Conservation (phyloP, 2,797 vertebrate species). For the Macropodus opercularis region DNA sequence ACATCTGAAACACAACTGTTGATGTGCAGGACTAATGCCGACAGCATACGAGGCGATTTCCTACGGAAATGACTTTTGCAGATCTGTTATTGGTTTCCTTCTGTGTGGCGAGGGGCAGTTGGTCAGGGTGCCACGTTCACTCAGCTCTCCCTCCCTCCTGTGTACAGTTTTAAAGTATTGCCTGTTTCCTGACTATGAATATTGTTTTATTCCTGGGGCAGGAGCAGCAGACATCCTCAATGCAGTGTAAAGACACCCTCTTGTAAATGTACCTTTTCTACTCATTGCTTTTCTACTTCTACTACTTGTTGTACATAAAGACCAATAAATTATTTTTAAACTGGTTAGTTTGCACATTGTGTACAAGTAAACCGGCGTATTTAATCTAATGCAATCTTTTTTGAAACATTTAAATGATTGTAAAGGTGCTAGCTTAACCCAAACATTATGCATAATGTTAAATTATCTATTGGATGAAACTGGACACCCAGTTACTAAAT, state of each 20-base stretch:
- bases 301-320: slow-evolving; percentile 81
- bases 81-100: slow-evolving; percentile 37
- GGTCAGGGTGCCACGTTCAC: slow-evolving; percentile 16
- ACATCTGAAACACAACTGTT: slow-evolving; percentile 28
- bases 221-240: slow-evolving; percentile 59
- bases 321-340: slow-evolving; percentile 89
- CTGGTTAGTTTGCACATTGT: slow-evolving; percentile 20
- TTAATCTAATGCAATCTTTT: neutral
- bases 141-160: slow-evolving; percentile 23
- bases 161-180: slow-evolving; percentile 70
- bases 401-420: slow-evolving; percentile 57
- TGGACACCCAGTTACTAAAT: slow-evolving; percentile 58
- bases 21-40: slow-evolving; percentile 42
- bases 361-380: neutral
- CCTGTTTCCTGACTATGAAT: slow-evolving; percentile 40
- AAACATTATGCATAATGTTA: slow-evolving; percentile 72
- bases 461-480: slow-evolving; percentile 46
- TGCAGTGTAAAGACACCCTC: slow-evolving; percentile 80
- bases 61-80: slow-evolving; percentile 69
- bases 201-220: slow-evolving; percentile 34
- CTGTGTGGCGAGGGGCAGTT: slow-evolving; percentile 19
- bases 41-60: slow-evolving; percentile 62
- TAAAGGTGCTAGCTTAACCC: slow-evolving; percentile 62
- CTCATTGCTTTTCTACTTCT: slow-evolving; percentile 78
- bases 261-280: slow-evolving; percentile 85